Evolutionary conservation across 2,113 vertebrate species (phyloP).

Genomic region (Seriola dumerili): DNA sequence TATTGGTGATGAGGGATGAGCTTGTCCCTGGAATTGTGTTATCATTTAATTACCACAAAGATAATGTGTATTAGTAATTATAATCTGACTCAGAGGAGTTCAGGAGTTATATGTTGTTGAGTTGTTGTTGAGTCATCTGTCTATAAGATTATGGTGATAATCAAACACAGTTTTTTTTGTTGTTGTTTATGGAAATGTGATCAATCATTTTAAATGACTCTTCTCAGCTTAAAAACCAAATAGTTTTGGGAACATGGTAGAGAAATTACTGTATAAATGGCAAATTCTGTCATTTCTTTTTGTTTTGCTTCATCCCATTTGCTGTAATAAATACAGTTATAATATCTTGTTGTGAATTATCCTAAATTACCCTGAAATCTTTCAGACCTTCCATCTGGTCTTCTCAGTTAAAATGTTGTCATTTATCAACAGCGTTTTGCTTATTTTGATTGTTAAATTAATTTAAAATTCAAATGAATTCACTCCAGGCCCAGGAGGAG

Average conservation of each 20-base stretch:
- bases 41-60: not conserved
- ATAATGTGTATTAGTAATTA: not conserved
- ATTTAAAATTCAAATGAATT: conserved; percentile 12
- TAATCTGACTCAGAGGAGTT: not conserved
- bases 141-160: not conserved
- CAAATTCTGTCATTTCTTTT: not conserved
- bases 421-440: not conserved
- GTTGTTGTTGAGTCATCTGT: too few species aligned
- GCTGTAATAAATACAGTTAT: not conserved
- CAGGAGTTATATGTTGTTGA: too few species aligned
- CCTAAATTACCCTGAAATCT: not conserved
- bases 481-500: not conserved
- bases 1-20: not conserved
- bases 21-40: not conserved
- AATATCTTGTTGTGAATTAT: not conserved
- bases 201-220: not conserved
- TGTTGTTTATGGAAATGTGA: not conserved
- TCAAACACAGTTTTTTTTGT: not conserved
- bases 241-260: not conserved
- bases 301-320: not conserved
- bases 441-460: not conserved
- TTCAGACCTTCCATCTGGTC: not conserved
- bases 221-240: not conserved
- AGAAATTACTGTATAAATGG: not conserved
- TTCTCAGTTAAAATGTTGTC: not conserved